Conservation (phyloP, 2,888 invertebrate species). For the Sphaerophoria taeniata region DNA sequence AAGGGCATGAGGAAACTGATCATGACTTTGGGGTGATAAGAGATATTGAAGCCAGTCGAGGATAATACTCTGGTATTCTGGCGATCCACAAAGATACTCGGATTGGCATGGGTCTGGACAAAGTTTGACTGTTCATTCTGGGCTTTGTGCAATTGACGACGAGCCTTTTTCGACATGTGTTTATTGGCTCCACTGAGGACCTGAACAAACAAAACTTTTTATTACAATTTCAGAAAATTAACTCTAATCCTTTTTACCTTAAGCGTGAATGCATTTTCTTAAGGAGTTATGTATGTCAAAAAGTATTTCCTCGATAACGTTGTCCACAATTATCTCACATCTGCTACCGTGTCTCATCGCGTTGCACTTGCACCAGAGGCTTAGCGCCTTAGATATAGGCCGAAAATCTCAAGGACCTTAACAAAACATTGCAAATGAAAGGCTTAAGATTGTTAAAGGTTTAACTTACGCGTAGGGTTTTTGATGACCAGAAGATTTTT, state of each 20-base stretch:
- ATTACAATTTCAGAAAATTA: neutral
- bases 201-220: constrained; percentile 54
- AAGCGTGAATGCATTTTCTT: constrained; percentile 76
- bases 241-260: constrained; percentile 65
- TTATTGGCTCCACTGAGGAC: constrained; percentile 78
- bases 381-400: constrained; percentile 76
- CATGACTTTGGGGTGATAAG: no score
- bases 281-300: constrained; percentile 77
- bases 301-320: constrained; percentile 76
- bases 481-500: constrained; percentile 74
- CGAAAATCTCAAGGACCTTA: constrained; percentile 75
- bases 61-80: no score
- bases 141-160: constrained; percentile 78
- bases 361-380: constrained; percentile 77
- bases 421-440: no score
- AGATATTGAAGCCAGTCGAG: no score
- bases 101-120: constrained; percentile 76
- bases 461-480: constrained; percentile 77
- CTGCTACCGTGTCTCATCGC: constrained; percentile 76
- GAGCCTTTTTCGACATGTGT: constrained; percentile 79
- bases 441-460: constrained; percentile 5
- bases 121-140: constrained; percentile 78
- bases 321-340: constrained; percentile 76
- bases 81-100: no score
- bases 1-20: no score